A percentile compares a stretch with the other conserved stretches of the same genome.
Conservation (phyloP, 2,113 vertebrate genomes). For the Mungos mungo region DNA sequence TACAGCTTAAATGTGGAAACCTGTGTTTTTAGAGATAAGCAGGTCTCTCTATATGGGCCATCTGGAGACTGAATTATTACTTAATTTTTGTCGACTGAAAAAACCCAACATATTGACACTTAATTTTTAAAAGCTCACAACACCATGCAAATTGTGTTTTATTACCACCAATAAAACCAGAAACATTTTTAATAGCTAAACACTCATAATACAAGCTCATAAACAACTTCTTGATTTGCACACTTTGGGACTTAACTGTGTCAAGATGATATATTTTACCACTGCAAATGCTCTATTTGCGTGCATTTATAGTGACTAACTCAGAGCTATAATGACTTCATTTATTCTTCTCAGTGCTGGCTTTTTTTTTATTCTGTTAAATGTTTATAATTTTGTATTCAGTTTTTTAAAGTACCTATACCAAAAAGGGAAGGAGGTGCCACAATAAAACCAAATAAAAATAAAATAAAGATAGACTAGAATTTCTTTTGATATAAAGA, state of each 20-base stretch:
- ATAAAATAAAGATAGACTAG: conserved; percentile 35
- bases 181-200: conserved; percentile 71
- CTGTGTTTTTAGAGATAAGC: conserved; percentile 54
- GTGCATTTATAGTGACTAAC: conserved; percentile 35
- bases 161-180: conserved; percentile 67
- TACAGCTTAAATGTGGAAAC: not conserved
- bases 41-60: conserved; percentile 35
- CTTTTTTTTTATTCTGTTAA: conserved; percentile 25
- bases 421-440: conserved; percentile 11
- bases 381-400: conserved; percentile 32
- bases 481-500: conserved; percentile 28
- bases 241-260: conserved; percentile 64
- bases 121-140: conserved; percentile 72
- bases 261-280: conserved; percentile 59
- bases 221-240: conserved; percentile 78
- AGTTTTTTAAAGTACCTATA: conserved; percentile 19
- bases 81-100: conserved; percentile 67
- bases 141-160: conserved; percentile 64
- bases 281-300: conserved; percentile 57
- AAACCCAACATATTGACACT: conserved; percentile 66
- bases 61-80: conserved; percentile 63
- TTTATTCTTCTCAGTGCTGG: conserved; percentile 12
- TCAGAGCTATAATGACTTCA: conserved; percentile 53
- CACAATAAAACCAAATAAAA: conserved; percentile 43
- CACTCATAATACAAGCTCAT: conserved; percentile 65